Percentiles rank a stretch among this genome's conserved stretches.
Conservation (phyloP, 1,140 invertebrate species). For the silkworm (Bombyx mori) region DNA sequence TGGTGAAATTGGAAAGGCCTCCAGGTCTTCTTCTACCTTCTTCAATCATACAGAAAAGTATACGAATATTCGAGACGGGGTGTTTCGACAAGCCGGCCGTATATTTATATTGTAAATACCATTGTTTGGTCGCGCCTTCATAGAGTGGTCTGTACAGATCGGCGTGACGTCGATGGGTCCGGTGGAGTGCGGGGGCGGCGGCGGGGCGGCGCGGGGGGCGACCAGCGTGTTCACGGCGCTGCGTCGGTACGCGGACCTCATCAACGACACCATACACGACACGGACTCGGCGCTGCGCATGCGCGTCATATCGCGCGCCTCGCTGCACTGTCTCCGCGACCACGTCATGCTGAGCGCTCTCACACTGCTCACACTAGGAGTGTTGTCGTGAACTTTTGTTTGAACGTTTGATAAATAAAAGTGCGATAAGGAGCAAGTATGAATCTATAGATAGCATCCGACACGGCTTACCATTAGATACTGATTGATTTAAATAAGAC, state of each 20-base stretch:
- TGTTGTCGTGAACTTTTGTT: not conserved
- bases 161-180: constrained; percentile 56
- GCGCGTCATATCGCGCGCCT: constrained; percentile 9
- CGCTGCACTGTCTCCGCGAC: not conserved
- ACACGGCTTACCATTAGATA: too few species aligned
- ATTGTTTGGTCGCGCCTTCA: too few species aligned
- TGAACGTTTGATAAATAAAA: not conserved
- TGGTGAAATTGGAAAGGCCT: too few species aligned
- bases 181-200: constrained; percentile 27
- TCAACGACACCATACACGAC: constrained; percentile 41
- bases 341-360: not conserved
- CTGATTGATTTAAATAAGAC: too few species aligned
- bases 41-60: too few species aligned
- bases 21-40: too few species aligned
- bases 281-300: constrained; percentile 25
- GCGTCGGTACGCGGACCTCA: constrained; percentile 28
- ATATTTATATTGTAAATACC: too few species aligned
- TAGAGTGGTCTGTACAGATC: constrained; percentile 20
- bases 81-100: too few species aligned
- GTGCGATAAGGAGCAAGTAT: too few species aligned
- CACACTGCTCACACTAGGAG: not conserved
- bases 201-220: constrained; percentile 11
- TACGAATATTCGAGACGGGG: too few species aligned
- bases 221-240: constrained; percentile 48
- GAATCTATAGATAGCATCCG: too few species aligned